Evolutionary conservation across 1,140 invertebrate genomes (phyloP), one percentile per base, ranked within the genome.

Genomic region (Neelides sp.): DNA sequence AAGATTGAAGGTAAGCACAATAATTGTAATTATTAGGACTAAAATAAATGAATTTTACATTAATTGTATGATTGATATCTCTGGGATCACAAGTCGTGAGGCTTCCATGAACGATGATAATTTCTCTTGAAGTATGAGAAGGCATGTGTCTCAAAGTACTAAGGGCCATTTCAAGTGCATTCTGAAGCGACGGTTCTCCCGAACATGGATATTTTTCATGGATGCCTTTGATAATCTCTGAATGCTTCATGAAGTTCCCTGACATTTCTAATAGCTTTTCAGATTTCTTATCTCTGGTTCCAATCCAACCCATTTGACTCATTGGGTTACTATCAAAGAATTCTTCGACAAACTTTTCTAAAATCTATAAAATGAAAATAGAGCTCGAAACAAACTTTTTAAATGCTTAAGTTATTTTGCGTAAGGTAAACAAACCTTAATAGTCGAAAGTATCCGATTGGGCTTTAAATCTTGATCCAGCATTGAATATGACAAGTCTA

Each of bases 311-410:
- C 36, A 98, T 69, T 69, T 98, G 95, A 68, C 90, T 93, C 42
- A 98, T 91, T 32, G 95, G 95, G 72, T 98, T 98, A 71, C 96
- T 89, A 69, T 98, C 92, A 69, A 98, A 95, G 66, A 87, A 98
- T 69, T 96, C 91, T 59, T 93, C 85, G 47, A 98, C 79, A 68
- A 97, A 98, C 55, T 80, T 78, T 71, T 96, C 87, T 43, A 97
- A 65, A 22, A 95, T 70, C 86, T 94, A 64, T 55, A 73, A 72
- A 68, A 68, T 55, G 35, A 40, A 54, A 54, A 46, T 42, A 7
- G 19, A 37, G 36, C 19, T 44, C 24, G 30, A 10, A 20, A 40
- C 4, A 41, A 63, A 47, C 54, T 52, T 44, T 47, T 40, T 44
- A 17, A 54, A 24, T 34, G 20, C 4, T 50, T 27, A 12, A 23